phyloP scores from a whole-genome alignment of 1,140 invertebrate species.

The Pantala flavescens region DNA sequence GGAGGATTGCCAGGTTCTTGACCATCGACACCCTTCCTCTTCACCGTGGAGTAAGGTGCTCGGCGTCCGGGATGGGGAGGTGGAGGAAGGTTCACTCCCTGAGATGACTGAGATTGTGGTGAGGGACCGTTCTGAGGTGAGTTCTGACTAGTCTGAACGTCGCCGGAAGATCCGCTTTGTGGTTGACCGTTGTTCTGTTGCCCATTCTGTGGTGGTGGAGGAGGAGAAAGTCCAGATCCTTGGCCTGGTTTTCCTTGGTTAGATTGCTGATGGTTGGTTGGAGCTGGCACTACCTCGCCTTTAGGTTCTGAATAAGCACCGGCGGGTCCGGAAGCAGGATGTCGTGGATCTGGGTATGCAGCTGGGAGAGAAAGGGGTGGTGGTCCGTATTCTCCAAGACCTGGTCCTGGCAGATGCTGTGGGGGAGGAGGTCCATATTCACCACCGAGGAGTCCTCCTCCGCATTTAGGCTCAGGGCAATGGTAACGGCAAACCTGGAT shows the following conservation, averaged over 20 bases:
- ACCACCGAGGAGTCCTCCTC: conserved; percentile 43
- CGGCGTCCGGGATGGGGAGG: conserved; percentile 67
- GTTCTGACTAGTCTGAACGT: conserved; percentile 21
- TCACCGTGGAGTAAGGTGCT: conserved; percentile 64
- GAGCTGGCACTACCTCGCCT: conserved; percentile 63
- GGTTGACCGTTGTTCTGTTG: conserved; percentile 37
- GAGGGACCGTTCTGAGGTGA: conserved; percentile 9
- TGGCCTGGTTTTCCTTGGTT: conserved; percentile 12
- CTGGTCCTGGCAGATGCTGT: conserved; percentile 26
- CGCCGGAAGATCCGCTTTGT: conserved; percentile 16
- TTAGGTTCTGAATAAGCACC: conserved; percentile 73
- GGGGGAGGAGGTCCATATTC: conserved; percentile 58
- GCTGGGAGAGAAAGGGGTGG: conserved; percentile 28
- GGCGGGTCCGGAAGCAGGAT: conserved; percentile 59
- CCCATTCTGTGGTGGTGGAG: conserved; percentile 49
- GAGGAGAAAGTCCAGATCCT: neutral
- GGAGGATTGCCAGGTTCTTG: neutral
- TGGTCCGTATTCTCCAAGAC: conserved; percentile 23
- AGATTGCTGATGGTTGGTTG: conserved; percentile 48
- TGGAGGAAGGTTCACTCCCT: conserved; percentile 61
- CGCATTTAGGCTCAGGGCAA: conserved; percentile 83
- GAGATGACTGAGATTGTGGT: conserved; percentile 22
- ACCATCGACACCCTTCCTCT: conserved; percentile 61
- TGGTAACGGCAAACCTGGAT: conserved; percentile 90
- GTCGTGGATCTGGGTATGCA: conserved; percentile 58